A percentile compares a stretch with the other conserved stretches of the same genome.
phyloP scores from a whole-genome alignment of 2,888 invertebrate species.

The Frankliniella fusca region DNA sequence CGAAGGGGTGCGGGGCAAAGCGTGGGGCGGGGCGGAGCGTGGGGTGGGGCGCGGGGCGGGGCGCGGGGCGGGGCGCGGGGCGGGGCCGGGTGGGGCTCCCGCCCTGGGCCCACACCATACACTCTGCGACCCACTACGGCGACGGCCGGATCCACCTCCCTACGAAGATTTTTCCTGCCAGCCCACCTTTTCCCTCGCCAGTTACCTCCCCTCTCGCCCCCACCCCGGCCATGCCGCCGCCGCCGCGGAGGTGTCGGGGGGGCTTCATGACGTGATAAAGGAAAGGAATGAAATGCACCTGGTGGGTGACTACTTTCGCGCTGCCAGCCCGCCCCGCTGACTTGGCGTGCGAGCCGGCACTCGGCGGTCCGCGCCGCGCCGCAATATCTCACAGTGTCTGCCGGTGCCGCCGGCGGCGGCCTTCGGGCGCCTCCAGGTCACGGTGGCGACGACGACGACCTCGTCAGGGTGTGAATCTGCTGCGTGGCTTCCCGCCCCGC shows the following conservation, averaged over 20 bases:
- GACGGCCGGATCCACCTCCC: background rate
- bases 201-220: background rate
- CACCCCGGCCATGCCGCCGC: background rate
- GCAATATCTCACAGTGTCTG: background rate
- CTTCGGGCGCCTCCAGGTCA: too few species aligned
- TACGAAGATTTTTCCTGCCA: background rate
- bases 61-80: too few species aligned
- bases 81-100: background rate
- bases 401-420: background rate
- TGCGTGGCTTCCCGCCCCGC: background rate
- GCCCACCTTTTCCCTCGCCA: background rate
- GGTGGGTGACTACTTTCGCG: background rate
- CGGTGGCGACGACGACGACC: background rate
- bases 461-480: conserved; percentile 17
- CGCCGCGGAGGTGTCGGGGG: background rate
- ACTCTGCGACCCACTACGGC: background rate
- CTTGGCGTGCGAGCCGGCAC: too few species aligned
- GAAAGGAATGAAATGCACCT: conserved; percentile 8
- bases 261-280: conserved; percentile 7
- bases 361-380: too few species aligned
- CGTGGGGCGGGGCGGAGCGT: too few species aligned
- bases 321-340: too few species aligned
- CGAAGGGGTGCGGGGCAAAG: background rate
- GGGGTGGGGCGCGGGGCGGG: background rate
- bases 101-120: background rate